These are phyloP conservation scores for Nemapogon koenigi DNA, from an alignment of 2,888 invertebrate species.

Conservation along the genomic window DNA sequence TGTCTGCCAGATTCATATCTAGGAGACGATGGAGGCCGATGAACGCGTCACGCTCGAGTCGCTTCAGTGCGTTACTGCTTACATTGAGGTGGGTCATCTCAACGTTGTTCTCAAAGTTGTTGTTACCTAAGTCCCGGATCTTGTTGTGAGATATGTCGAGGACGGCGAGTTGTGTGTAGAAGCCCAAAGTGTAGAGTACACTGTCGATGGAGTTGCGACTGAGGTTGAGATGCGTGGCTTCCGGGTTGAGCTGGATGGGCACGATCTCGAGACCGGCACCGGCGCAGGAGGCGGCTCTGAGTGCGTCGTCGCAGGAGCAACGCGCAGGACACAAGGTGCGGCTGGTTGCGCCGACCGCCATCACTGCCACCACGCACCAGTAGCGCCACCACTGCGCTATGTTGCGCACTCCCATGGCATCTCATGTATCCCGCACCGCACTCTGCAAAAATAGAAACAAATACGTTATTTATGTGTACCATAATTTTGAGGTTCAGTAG, in stretches of 20 bases:
- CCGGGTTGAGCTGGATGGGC: conserved; percentile 89
- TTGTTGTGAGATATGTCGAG: conserved; percentile 85
- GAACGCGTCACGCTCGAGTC: conserved; percentile 77
- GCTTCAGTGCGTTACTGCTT: conserved; percentile 76
- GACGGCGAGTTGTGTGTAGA: conserved; percentile 80
- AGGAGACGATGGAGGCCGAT: conserved; percentile 73
- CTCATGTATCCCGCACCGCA: conserved; percentile 50
- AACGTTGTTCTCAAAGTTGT: conserved; percentile 80
- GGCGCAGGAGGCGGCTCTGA: conserved; percentile 77
- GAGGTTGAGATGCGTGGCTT: conserved; percentile 81
- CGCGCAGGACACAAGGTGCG: conserved; percentile 78
- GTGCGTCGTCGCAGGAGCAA: conserved; percentile 82
- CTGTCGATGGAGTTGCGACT: conserved; percentile 83
- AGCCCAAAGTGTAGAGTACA: conserved; percentile 78
- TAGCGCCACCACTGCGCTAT: conserved; percentile 58
- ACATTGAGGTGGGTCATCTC: conserved; percentile 78
- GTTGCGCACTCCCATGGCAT: conserved; percentile 60
- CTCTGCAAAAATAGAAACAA: conserved; percentile 35
- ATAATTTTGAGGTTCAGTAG: too few relatives aligned
- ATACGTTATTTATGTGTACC: conserved; percentile 10
- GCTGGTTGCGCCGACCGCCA: conserved; percentile 59
- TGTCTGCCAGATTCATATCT: conserved; percentile 76
- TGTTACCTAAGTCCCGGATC: conserved; percentile 79
- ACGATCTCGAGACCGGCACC: conserved; percentile 82
- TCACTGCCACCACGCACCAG: conserved; percentile 56